Conservation (phyloP, 1,140 invertebrate genomes). For the Drosophila sucinea region DNA sequence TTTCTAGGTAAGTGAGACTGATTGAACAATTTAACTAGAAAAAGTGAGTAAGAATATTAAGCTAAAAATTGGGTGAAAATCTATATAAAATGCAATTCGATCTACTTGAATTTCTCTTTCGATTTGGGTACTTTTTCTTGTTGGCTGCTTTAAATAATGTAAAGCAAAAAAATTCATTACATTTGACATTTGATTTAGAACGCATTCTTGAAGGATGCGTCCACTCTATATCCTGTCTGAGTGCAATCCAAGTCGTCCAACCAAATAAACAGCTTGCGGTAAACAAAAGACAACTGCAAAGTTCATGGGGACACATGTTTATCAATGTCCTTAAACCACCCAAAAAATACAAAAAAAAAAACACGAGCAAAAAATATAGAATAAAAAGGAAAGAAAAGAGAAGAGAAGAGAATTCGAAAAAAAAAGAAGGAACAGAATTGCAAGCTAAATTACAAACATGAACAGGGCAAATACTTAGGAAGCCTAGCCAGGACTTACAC, state of each 20-base stretch:
- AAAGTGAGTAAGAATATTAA: neutral
- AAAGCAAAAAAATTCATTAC: slow-evolving; percentile 32
- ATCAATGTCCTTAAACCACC: slow-evolving; percentile 40
- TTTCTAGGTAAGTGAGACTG: slow-evolving; percentile 1
- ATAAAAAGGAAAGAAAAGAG: neutral
- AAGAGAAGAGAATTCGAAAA: slow-evolving; percentile 7
- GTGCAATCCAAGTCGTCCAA: slow-evolving; percentile 30
- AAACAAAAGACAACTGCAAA: slow-evolving; percentile 57
- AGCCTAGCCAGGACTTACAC: slow-evolving; percentile 30
- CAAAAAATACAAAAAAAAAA: slow-evolving; percentile 15
- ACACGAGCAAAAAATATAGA: neutral
- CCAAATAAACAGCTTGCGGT: slow-evolving; percentile 54
- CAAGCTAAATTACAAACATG: slow-evolving; percentile 42
- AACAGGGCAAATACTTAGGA: slow-evolving; percentile 23
- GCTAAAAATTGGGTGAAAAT: no score
- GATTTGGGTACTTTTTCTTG: neutral
- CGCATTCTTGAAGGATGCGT: slow-evolving; percentile 30
- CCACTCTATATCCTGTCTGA: slow-evolving; percentile 53
- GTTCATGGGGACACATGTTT: slow-evolving; percentile 57
- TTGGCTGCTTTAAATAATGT: neutral
- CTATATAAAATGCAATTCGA: no score
- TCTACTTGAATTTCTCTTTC: no score
- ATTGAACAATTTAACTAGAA: neutral
- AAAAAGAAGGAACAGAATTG: slow-evolving; percentile 31
- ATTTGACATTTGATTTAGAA: slow-evolving; percentile 54